phyloP scores from a whole-genome alignment of 2,113 vertebrate genomes.

The Peromyscus californicus region DNA sequence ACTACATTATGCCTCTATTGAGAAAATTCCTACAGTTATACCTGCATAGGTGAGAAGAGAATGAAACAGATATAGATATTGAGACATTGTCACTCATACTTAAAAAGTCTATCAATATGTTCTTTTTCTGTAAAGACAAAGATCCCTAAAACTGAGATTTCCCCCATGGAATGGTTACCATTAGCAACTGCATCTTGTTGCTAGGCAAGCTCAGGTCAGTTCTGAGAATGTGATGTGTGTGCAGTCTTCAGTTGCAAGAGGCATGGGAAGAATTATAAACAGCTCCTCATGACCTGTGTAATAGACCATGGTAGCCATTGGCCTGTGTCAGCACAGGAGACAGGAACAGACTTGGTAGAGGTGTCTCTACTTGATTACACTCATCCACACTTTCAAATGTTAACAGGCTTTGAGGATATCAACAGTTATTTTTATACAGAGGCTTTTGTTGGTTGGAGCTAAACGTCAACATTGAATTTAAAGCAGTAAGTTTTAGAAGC shows the following conservation, averaged over 20 bases:
- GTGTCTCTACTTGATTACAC: not conserved
- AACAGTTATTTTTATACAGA: slow-evolving; percentile 7
- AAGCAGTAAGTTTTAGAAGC: not conserved
- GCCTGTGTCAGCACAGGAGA: not conserved
- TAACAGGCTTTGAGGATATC: slow-evolving; percentile 6
- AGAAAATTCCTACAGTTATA: slow-evolving; percentile 23
- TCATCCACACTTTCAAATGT: not conserved
- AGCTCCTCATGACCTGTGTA: not conserved
- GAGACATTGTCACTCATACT: not conserved
- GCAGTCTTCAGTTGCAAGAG: slow-evolving; percentile 2
- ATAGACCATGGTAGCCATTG: not conserved
- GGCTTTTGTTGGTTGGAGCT: slow-evolving; percentile 7
- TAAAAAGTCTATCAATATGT: not conserved
- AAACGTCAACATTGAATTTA: slow-evolving; percentile 39
- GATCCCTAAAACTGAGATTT: slow-evolving; percentile 59
- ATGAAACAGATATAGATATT: not conserved
- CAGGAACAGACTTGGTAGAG: not conserved
- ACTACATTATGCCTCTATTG: not conserved
- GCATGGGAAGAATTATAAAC: not conserved
- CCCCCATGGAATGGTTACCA: slow-evolving; percentile 50
- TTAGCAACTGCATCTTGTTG: slow-evolving; percentile 72
- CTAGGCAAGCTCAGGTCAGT: slow-evolving; percentile 69
- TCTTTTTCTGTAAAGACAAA: slow-evolving; percentile 50
- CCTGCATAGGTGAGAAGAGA: not conserved
- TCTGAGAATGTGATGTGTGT: slow-evolving; percentile 43